Percentiles rank a stretch among this genome's conserved stretches.
These are phyloP conservation scores for Synergus laeviventris DNA, from an alignment of 2,888 invertebrate species.

Conservation along the genomic window DNA sequence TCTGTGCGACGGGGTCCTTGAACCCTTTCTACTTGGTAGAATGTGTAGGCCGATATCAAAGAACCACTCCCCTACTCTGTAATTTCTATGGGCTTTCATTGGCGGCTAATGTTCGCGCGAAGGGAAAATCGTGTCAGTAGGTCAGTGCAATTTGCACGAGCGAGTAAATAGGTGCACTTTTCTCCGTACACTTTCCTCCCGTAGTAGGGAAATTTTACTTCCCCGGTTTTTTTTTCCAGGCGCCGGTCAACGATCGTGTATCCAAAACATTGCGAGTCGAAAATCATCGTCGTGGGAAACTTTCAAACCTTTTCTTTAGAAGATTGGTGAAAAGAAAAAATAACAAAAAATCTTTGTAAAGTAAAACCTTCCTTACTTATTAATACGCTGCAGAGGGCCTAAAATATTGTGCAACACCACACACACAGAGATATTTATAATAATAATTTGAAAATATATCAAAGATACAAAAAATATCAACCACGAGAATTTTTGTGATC, in stretches of 20 bases:
- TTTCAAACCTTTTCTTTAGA: background rate
- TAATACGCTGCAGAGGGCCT: no score
- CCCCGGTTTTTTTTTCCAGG: slow-evolving; percentile 52
- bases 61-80: slow-evolving; percentile 53
- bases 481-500: no score
- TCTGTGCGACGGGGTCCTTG: slow-evolving; percentile 47
- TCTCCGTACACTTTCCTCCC: slow-evolving; percentile 60
- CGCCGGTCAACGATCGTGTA: slow-evolving; percentile 35
- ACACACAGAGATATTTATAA: no score
- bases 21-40: slow-evolving; percentile 49
- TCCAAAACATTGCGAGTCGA: slow-evolving; percentile 15
- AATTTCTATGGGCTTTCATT: slow-evolving; percentile 59
- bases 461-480: no score
- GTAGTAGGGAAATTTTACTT: slow-evolving; percentile 59
- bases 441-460: no score
- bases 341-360: no score
- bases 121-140: slow-evolving; percentile 64
- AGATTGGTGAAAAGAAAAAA: background rate
- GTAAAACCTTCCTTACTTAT: no score
- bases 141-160: slow-evolving; percentile 57
- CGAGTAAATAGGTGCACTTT: slow-evolving; percentile 61
- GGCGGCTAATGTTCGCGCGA: slow-evolving; percentile 61
- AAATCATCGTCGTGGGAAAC: background rate
- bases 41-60: slow-evolving; percentile 39
- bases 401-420: no score